phyloP scores from a whole-genome alignment of 1,140 invertebrate genomes.

The Helicoverpa zea region DNA sequence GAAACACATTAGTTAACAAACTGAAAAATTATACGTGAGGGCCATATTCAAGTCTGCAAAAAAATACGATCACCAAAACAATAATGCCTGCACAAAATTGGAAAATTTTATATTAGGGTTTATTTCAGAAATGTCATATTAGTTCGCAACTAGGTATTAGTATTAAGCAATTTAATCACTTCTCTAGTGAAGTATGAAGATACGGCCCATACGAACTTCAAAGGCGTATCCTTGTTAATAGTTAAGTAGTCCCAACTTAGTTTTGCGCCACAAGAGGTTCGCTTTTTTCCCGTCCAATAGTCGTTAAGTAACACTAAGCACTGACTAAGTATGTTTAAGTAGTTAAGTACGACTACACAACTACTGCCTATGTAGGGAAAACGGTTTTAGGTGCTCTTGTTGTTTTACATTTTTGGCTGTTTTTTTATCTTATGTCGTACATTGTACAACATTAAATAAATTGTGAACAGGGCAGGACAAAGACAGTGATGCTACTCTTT shows the following conservation, averaged over 20 bases:
- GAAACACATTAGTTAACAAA: no score
- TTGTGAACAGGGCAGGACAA: no score
- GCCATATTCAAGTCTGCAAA: no score
- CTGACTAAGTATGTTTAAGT: slow-evolving; percentile 42
- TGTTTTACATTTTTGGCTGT: no score
- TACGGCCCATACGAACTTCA: slow-evolving; percentile 12
- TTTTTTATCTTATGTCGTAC: no score
- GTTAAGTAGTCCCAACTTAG: slow-evolving; percentile 41
- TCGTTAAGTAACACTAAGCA: slow-evolving; percentile 40
- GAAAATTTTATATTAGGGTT: no score
- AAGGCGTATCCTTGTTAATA: slow-evolving; percentile 30
- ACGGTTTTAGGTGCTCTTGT: no score
- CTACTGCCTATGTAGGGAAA: slow-evolving; percentile 1
- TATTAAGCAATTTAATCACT: slow-evolving; percentile 17
- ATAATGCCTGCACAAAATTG: no score
- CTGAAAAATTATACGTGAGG: no score
- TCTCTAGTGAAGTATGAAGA: not conserved
- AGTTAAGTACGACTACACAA: slow-evolving; percentile 26
- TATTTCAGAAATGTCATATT: not conserved
- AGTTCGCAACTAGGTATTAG: not conserved
- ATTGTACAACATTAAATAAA: no score
- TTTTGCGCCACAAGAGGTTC: slow-evolving; percentile 13
- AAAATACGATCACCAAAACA: no score
- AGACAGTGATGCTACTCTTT: no score
- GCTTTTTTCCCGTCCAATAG: slow-evolving; percentile 38